These are phyloP conservation scores for Bergia sp. DNA, from an alignment of 92 coral and sea anemone species.

Conservation along the genomic window DNA sequence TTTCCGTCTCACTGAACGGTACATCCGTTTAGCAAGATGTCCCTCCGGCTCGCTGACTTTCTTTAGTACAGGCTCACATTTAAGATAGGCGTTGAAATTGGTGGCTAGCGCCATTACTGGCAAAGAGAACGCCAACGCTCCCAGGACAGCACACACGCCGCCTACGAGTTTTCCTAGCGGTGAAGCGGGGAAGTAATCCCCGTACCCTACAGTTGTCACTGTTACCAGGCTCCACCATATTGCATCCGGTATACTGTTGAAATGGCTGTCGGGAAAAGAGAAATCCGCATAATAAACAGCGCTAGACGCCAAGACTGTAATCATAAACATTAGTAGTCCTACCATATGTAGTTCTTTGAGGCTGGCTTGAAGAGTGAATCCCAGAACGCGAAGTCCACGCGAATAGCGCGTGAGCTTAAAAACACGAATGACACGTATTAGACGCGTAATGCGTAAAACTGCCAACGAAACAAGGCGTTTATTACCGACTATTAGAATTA, in stretches of 20 bases:
- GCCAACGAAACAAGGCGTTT: slow-evolving; percentile 71
- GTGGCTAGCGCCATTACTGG: slow-evolving; percentile 96
- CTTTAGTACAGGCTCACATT: slow-evolving; percentile 80
- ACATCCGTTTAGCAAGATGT: slow-evolving; percentile 38
- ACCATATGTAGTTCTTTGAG: slow-evolving; percentile 93
- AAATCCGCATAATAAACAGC: slow-evolving; percentile 85
- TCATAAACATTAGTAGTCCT: slow-evolving; percentile 80
- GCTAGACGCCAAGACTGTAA: slow-evolving; percentile 81
- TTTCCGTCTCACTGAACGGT: slow-evolving; percentile 7
- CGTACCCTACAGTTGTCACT: slow-evolving; percentile 91
- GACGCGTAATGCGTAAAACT: slow-evolving; percentile 75
- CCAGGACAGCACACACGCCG: slow-evolving; percentile 85
- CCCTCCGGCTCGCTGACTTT: slow-evolving; percentile 48
- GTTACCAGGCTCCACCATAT: slow-evolving; percentile 97
- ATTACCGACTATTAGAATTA: slow-evolving; percentile 74
- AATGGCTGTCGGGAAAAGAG: slow-evolving; percentile 60
- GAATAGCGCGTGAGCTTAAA: slow-evolving; percentile 93
- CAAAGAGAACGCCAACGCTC: slow-evolving; percentile 89
- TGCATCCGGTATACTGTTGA: slow-evolving; percentile 89
- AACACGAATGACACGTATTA: slow-evolving; percentile 85
- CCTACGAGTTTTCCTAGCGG: slow-evolving; percentile 82
- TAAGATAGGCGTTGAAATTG: slow-evolving; percentile 88
- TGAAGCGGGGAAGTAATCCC: slow-evolving; percentile 79
- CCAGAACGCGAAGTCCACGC: slow-evolving; percentile 89
- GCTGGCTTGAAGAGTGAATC: slow-evolving; percentile 88